These are phyloP conservation scores for Callospermophilus lateralis DNA, from an alignment of 2,113 vertebrate species.

Conservation along the genomic window DNA sequence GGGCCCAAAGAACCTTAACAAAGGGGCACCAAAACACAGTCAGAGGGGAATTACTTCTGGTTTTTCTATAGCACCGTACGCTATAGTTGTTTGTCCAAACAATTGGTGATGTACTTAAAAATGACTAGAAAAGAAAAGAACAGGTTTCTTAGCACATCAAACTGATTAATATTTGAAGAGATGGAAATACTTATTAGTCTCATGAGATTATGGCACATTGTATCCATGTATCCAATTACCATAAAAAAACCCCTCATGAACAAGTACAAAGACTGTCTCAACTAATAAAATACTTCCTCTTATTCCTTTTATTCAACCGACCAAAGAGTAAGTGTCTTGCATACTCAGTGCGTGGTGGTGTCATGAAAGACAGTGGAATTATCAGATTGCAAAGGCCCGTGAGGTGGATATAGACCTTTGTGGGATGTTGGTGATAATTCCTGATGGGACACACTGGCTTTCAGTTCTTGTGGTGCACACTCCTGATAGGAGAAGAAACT, in stretches of 20 bases:
- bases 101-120: too few relatives aligned
- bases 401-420: neutral
- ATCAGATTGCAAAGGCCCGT: neutral
- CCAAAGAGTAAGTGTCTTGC: neutral
- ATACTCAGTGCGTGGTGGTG: too few relatives aligned
- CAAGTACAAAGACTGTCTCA: neutral
- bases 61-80: too few relatives aligned
- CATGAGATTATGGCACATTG: neutral
- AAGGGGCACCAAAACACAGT: too few relatives aligned
- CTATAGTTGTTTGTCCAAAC: too few relatives aligned
- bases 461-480: neutral
- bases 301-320: neutral
- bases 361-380: neutral
- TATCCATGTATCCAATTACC: neutral
- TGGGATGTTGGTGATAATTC: neutral
- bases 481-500: neutral
- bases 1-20: too few relatives aligned
- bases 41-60: too few relatives aligned
- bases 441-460: neutral
- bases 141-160: neutral
- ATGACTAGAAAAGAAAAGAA: neutral
- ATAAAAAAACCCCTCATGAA: neutral
- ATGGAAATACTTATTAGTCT: neutral
- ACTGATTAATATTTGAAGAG: neutral
- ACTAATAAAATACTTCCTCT: neutral